A percentile compares a stretch with the other conserved stretches of the same genome.
phyloP scores from a whole-genome alignment of 2,888 invertebrate species.

The Adelognathus sp. region DNA sequence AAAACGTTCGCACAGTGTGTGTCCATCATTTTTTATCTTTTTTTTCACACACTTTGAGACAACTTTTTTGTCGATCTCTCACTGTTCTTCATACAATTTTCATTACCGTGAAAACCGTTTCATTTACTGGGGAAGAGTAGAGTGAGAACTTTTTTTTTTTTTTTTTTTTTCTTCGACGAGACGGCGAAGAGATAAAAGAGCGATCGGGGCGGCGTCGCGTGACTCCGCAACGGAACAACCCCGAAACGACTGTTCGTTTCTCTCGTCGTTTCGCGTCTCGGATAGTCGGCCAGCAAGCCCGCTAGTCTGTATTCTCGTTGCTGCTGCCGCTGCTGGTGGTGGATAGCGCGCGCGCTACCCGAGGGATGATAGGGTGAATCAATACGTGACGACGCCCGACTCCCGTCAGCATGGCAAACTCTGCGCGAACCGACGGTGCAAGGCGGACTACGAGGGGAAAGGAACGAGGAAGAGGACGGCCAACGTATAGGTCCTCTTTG shows the following conservation, averaged over 20 bases:
- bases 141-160: conserved; percentile 13
- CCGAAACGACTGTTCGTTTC: conserved; percentile 52
- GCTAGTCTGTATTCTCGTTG: conserved; percentile 55
- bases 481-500: conserved; percentile 7
- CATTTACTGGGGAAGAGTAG: not conserved
- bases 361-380: conserved; percentile 74
- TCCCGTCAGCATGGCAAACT: conserved; percentile 72
- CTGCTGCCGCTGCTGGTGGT: conserved; percentile 28
- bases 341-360: conserved; percentile 34
- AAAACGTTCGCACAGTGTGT: not conserved
- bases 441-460: conserved; percentile 38
- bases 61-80: no score
- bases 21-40: not conserved
- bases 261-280: conserved; percentile 35
- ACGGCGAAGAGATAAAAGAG: not conserved
- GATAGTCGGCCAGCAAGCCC: not conserved
- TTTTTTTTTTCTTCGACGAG: not conserved
- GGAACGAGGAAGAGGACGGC: no score
- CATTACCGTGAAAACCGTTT: no score
- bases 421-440: conserved; percentile 74
- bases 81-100: no score
- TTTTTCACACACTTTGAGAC: no score
- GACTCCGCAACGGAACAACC: conserved; percentile 41
- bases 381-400: conserved; percentile 76
- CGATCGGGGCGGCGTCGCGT: conserved; percentile 25